These are phyloP conservation scores for Marronus borbonicus DNA, from an alignment of 2,888 invertebrate species.

Conservation along the genomic window DNA sequence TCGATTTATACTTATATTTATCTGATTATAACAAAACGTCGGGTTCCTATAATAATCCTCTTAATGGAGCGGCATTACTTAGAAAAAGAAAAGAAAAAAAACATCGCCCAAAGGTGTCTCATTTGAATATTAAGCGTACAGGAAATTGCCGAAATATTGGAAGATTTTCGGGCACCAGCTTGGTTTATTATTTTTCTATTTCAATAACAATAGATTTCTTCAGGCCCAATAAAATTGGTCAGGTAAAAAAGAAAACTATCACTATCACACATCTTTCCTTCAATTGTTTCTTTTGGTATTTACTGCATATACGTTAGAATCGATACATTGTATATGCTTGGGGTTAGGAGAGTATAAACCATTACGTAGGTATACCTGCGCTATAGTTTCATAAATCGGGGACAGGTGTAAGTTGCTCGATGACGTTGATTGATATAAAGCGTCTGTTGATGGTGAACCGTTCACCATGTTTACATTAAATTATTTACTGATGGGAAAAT, in stretches of 20 bases:
- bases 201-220: neutral
- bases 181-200: neutral
- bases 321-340: too few relatives aligned
- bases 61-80: neutral
- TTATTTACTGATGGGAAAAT: neutral
- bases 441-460: constrained; percentile 3
- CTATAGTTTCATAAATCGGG: neutral
- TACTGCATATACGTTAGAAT: too few relatives aligned
- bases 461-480: neutral
- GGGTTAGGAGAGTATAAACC: too few relatives aligned
- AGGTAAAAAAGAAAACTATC: too few relatives aligned
- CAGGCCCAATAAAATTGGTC: too few relatives aligned
- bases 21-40: constrained; percentile 34
- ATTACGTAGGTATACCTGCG: neutral
- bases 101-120: constrained; percentile 18
- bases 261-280: too few relatives aligned
- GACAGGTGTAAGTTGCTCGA: neutral
- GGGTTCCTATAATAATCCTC: neutral
- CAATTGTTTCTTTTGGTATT: too few relatives aligned
- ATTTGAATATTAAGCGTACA: constrained; percentile 6
- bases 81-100: neutral
- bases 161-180: neutral
- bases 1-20: constrained; percentile 34
- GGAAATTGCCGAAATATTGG: neutral
- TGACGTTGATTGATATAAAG: constrained; percentile 8